Base-by-base conservation (phyloP, 23 tunicate species). In the Ascidia mentula region DNA sequence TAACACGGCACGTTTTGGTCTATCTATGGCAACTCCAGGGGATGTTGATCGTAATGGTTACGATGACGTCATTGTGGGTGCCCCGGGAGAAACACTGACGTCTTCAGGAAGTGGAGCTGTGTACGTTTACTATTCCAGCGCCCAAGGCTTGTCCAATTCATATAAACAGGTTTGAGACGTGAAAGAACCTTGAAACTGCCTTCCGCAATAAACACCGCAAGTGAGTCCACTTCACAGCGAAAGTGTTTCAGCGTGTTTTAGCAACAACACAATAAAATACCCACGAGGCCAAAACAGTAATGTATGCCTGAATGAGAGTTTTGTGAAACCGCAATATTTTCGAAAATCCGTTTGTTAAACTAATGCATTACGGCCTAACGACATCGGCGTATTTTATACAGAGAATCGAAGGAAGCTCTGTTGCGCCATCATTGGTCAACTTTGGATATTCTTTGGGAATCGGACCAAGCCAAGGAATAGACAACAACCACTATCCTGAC, bases 81-180 rank as follows among this genome's bases (percentile, higher is more conserved):
- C 86, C 6, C 86, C 86, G 0, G 22, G 34, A 13, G 86, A 82
- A 12, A 40, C 31, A 33, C 24, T 36, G 35, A 38, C 79, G 30
- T 33, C 78, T 4, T 24, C 60, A 34, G 35, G 72, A 72, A 74
- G 86, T 36, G 86, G 86, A 24, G 69, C 79, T 0, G 72, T 82
- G 32, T 82, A 82, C 40, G 42, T 82, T 73, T 82, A 73, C 72
- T 74, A 42, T 72, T 40, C n/a, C 28, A 28, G 72, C 30, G 40
- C 32, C 0, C 18, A 34, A 6, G 86, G 86, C n/a, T 40, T 82
- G 40, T 18, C 73, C 1, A n/a, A 82, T 22, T 31, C 72, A 3
- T 1, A 46, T 22, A 82, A 74, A 32, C 86, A 82, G 86, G 86
- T 82, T n/a, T n/a, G n/a, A n/a, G n/a, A n/a, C n/a, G n/a, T n/a